Evolutionary conservation across 2,888 invertebrate genomes (phyloP), one percentile per base, ranked within the genome.

Genomic region (Beris morrisii): DNA sequence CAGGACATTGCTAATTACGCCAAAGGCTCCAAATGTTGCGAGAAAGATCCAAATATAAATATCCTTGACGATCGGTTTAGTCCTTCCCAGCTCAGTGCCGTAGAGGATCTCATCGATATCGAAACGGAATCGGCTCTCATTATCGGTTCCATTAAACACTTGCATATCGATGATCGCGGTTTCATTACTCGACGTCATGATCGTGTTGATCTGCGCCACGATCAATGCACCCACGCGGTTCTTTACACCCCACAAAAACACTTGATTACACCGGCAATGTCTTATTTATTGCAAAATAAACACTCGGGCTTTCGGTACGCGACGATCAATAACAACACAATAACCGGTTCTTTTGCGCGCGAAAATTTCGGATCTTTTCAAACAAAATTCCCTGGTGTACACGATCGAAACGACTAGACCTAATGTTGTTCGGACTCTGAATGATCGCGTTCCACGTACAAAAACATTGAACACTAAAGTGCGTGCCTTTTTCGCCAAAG

Each of bases 11-110:
- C 68, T 32, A 43, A 70, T 46, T 52, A 67, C 55, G 11, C 70
- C 67, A 31, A 67, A 28, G 45, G 55, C 15, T 45, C 65, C 64
- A 22, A 66, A 56, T 11, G 53, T 61, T 44, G 44, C 44, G 28
- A 69, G 31, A 31, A 70, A 67, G 56, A 55, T 64, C 69, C 69
- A 69, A 57, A 69, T 65, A 48, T 66, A 69, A 5, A 64, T 22
- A 56, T 69, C 64, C 13, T 64, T 53, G 9, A 68, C 22, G 32
- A 55, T n/a, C 30, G 22, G 38, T 9, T n/a, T 15, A 0, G 52
- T 50, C 9, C 38, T 43, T 4, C 38, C 43, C 11, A 22, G 11
- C 7, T 44, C 43, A 15, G 2, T 43, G 7, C n/a, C 52, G 50
- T 50, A 52, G 28, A 15, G 22, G 30, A 38, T 38, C 52, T 61